phyloP scores from a whole-genome alignment of 2,797 vertebrate species.

The Petrocephalus sullivani region DNA sequence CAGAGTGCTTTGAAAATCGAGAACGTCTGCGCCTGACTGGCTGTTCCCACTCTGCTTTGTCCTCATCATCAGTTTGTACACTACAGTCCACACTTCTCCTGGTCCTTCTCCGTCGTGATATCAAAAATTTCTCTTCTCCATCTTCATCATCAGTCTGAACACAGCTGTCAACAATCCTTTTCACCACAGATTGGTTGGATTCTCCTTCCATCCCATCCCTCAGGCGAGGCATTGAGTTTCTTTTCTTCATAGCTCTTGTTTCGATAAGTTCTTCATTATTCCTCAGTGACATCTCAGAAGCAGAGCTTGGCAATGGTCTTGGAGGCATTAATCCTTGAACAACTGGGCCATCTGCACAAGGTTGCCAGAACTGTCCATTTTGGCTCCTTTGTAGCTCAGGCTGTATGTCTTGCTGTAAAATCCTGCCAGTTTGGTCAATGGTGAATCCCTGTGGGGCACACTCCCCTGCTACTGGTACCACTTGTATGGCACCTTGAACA shows the following conservation, averaged over 20 bases:
- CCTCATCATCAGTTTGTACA: constrained; percentile 95
- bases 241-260: constrained; percentile 79
- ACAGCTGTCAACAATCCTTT: constrained; percentile 84
- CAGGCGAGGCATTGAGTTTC: constrained; percentile 93
- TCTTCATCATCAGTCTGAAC: constrained; percentile 98
- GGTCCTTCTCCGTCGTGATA: constrained; percentile 77
- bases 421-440: constrained; percentile 73
- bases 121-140: constrained; percentile 78
- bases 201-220: constrained; percentile 82
- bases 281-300: constrained; percentile 92
- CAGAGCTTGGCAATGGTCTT: constrained; percentile 84
- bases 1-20: constrained; percentile 80
- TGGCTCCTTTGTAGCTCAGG: constrained; percentile 59
- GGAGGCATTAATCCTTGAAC: constrained; percentile 71
- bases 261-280: constrained; percentile 79
- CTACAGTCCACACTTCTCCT: constrained; percentile 92
- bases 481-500: constrained; percentile 76
- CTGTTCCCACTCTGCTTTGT: constrained; percentile 92
- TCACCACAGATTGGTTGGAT: constrained; percentile 50
- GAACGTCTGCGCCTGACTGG: constrained; percentile 85
- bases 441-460: constrained; percentile 65
- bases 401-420: constrained; percentile 70
- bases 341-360: constrained; percentile 64
- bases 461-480: constrained; percentile 72
- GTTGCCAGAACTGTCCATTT: constrained; percentile 85